Evolutionary conservation across 2,888 invertebrate genomes (phyloP).

Genomic region (Saturnia japonica): DNA sequence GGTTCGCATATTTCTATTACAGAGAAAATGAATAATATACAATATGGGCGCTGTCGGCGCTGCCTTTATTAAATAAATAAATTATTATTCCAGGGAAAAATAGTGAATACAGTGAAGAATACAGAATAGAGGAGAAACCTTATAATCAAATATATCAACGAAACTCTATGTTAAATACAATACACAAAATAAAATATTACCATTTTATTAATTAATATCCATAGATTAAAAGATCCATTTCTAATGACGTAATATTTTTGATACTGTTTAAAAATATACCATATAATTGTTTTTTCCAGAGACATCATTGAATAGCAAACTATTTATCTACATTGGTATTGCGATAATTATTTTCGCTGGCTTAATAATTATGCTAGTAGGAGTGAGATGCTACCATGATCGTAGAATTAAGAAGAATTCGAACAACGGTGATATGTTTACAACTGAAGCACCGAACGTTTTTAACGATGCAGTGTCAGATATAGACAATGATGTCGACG

Average conservation of each 20-base stretch:
- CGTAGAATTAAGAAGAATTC: constrained; percentile 51
- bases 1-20: no score
- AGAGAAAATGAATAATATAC: no score
- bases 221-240: neutral
- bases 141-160: neutral
- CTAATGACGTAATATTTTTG: neutral
- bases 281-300: constrained; percentile 44
- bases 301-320: constrained; percentile 34
- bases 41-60: no score
- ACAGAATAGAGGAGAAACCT: no score
- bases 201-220: neutral
- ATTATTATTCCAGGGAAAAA: no score
- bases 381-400: constrained; percentile 54
- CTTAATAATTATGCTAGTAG: constrained; percentile 44
- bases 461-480: constrained; percentile 72
- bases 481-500: constrained; percentile 70
- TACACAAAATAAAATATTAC: neutral
- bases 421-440: constrained; percentile 73
- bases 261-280: constrained; percentile 16
- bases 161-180: neutral
- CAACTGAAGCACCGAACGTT: constrained; percentile 71
- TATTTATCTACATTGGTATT: constrained; percentile 52
- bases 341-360: constrained; percentile 47
- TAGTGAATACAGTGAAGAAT: no score
- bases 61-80: no score